A percentile compares a stretch with the other conserved stretches of the same genome.
Evolutionary conservation across 2,797 vertebrate genomes (phyloP).

Genomic region (Alexandromys oeconomus): DNA sequence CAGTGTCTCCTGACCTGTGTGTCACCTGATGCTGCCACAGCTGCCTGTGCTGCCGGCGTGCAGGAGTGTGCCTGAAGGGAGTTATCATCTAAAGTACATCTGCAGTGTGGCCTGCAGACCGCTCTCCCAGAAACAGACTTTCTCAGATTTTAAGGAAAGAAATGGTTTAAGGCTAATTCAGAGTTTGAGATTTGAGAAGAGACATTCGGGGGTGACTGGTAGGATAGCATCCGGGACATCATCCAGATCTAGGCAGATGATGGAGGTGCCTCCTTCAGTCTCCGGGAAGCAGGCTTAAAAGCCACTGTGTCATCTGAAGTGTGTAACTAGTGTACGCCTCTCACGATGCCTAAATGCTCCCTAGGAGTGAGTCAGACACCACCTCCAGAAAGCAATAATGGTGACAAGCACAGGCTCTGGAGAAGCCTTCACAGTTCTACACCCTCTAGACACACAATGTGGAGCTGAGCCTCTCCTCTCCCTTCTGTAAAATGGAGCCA

Average conservation of each 20-base stretch:
- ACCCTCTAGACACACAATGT: too few species aligned
- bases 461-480: background rate
- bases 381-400: background rate
- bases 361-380: background rate
- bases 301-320: conserved; percentile 1
- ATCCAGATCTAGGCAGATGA: background rate
- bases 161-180: conserved; percentile 44
- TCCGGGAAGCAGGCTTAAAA: background rate
- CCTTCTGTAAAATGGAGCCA: background rate
- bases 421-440: background rate
- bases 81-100: background rate
- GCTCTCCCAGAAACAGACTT: conserved; percentile 15
- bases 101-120: background rate
- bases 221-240: background rate
- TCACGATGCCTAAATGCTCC: background rate
- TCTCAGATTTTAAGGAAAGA: conserved; percentile 32
- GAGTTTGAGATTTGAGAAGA: conserved; percentile 5
- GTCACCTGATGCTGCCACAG: background rate
- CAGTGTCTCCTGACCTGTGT: background rate
- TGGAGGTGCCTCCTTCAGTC: too few species aligned
- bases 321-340: background rate
- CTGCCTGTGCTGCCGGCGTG: background rate
- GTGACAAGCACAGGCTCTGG: background rate
- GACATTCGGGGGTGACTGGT: background rate
- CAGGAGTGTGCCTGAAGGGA: background rate